Evolutionary conservation across 2,888 invertebrate genomes (phyloP).

Genomic region (Tiliacea aurago): DNA sequence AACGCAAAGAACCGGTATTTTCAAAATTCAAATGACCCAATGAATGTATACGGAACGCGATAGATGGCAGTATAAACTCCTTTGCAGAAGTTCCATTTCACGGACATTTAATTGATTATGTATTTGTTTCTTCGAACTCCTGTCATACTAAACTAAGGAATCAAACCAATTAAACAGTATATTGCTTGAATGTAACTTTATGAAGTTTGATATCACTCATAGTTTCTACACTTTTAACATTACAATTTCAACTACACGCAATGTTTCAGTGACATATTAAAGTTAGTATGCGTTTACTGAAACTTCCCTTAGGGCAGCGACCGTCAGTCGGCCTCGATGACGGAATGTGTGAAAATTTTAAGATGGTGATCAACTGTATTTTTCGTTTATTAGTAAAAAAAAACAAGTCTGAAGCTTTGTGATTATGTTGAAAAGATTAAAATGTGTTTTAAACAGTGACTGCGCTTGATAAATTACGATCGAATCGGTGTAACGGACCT

Average conservation of each 20-base stretch:
- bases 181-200: fast-evolving
- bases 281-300: conserved; percentile 71
- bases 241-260: background rate
- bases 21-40: conserved; percentile 16
- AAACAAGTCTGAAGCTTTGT: conserved; percentile 75
- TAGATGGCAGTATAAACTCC: conserved; percentile 44
- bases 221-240: background rate
- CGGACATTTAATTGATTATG: background rate
- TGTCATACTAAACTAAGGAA: background rate
- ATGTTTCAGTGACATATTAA: conserved; percentile 30
- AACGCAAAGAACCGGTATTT: conserved; percentile 33
- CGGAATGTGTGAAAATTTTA: conserved; percentile 90
- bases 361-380: conserved; percentile 89
- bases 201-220: too few relatives aligned
- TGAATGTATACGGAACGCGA: conserved; percentile 3
- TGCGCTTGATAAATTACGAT: conserved; percentile 59
- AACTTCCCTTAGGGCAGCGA: conserved; percentile 84
- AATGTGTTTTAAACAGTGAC: conserved; percentile 75
- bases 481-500: conserved; percentile 71
- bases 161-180: background rate
- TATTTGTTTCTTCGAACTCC: background rate
- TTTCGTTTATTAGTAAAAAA: conserved; percentile 77
- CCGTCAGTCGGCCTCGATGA: conserved; percentile 89
- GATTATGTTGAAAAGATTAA: conserved; percentile 69
- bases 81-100: conserved; percentile 37